Evolutionary conservation across 2,113 vertebrate species (phyloP).

Genomic region (Polypterus senegalus): DNA sequence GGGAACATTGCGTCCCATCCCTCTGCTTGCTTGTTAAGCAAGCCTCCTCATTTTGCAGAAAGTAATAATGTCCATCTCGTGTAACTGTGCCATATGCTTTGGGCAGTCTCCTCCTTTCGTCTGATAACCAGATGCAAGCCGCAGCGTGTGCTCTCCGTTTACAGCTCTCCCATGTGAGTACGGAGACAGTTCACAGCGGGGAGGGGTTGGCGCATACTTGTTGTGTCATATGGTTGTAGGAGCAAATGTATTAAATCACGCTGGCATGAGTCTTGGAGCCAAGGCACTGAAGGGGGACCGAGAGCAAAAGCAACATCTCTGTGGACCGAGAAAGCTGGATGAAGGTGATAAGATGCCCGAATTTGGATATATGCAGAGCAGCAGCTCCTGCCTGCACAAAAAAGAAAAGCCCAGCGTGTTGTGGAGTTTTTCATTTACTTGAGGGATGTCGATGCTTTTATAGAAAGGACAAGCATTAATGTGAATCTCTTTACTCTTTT

Average conservation of each 20-base stretch:
- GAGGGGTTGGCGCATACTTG: constrained; percentile 37
- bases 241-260: constrained; percentile 33
- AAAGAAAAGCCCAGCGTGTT: no score
- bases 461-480: no score
- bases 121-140: constrained; percentile 37
- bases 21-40: constrained; percentile 15
- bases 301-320: neutral
- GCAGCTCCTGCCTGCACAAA: no score
- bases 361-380: no score
- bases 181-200: constrained; percentile 36
- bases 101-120: constrained; percentile 22
- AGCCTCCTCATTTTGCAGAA: constrained; percentile 20
- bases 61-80: constrained; percentile 22
- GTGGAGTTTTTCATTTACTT: no score
- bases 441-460: no score
- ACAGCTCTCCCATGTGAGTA: constrained; percentile 35
- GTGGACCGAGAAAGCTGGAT: no score
- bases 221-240: constrained; percentile 32
- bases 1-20: constrained; percentile 9
- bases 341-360: no score
- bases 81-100: constrained; percentile 27
- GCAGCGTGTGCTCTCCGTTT: constrained; percentile 31
- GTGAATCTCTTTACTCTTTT: no score
- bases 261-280: constrained; percentile 22
- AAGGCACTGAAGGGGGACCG: constrained; percentile 13